Evolutionary conservation across 2,888 invertebrate genomes (phyloP), one percentile per base, ranked within the genome.

Genomic region (Perizoma affinitatum): DNA sequence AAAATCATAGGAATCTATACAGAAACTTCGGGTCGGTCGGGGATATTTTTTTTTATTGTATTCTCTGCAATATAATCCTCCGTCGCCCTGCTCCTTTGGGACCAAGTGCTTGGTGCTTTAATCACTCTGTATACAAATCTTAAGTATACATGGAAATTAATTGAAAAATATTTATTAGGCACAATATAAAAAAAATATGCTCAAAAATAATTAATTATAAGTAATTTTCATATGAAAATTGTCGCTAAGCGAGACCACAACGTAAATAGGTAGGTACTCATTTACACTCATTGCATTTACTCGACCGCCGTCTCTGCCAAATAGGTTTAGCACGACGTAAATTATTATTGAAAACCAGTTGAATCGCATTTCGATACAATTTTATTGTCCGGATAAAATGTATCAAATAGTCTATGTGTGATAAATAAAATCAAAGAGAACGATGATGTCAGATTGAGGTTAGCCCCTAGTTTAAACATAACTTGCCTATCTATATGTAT

Each of bases 361-460:
- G 52, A 53, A 51, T 61, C 43, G 43, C 52, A 57, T 63, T 61
- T 61, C 46, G 59, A 53, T 63, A 44, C 51, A 62, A 63, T 65
- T 62, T 54, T 36, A 67, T 63, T 63, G 61, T 50, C 56, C 54
- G 58, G 59, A 60, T 63, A 52, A 63, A 58, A 63, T 56, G 48
- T 61, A 47, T 67, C 48, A 54, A 64, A 64, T 54, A 58, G 61
- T 63, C 67, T 66, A 53, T 58, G 64, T 66, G 55, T 52, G 56
- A 66, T 56, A 55, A 65, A 66, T 67, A 64, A 66, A 49, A 63
- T 55, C 56, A 56, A 49, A 54, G 46, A 34, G 33, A 52, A 48
- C 53, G 47, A 66, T 66, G 66, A 67, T 65, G 47, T 63, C 65
- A 63, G 52, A 54, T 65, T 63, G 42, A 43, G 51, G 38, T 41